These are phyloP conservation scores for Haliclona indistincta DNA, from an alignment of 37 sponge, comb jelly and placozoan genomes.

Conservation along the genomic window DNA sequence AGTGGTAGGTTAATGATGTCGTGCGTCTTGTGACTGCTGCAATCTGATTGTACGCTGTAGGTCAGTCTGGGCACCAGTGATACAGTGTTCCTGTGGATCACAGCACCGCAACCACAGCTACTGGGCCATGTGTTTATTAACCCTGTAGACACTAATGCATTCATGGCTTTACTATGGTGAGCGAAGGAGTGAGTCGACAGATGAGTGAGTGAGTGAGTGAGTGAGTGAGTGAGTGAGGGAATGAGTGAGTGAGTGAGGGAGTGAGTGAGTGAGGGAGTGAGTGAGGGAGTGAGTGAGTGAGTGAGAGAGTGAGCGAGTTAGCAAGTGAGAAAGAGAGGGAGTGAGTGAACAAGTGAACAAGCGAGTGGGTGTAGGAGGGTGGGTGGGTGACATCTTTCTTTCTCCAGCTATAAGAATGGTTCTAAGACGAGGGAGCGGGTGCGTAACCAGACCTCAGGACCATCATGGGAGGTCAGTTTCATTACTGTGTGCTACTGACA, in stretches of 20 bases:
- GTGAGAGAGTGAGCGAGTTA: too few species aligned
- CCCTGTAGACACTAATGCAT: conserved; percentile 77
- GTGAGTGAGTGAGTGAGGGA: too few species aligned
- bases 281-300: too few species aligned
- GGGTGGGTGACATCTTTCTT: background rate
- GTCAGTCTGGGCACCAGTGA: conserved; percentile 94
- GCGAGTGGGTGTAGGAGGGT: too few species aligned
- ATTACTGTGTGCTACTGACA: background rate
- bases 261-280: too few species aligned
- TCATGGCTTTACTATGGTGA: conserved; percentile 92
- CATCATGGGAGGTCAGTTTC: conserved; percentile 63
- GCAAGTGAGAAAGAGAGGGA: too few species aligned
- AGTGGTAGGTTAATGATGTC: conserved; percentile 50
- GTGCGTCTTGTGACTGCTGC: background rate
- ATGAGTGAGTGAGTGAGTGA: too few species aligned
- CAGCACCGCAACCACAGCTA: conserved; percentile 77
- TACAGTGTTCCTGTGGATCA: conserved; percentile 88
- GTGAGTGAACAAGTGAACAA: too few species aligned
- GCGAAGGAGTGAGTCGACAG: background rate
- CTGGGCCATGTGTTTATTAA: conserved; percentile 93
- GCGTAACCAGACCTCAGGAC: conserved; percentile 45
- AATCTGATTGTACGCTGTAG: conserved; percentile 11
- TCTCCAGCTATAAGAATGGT: conserved; percentile 88
- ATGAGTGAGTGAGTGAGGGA: too few species aligned
- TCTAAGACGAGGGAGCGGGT: conserved; percentile 72